Evolutionary conservation across 1,140 invertebrate genomes (phyloP), one percentile per base, ranked within the genome.

Genomic region (Antheraea pernyi): DNA sequence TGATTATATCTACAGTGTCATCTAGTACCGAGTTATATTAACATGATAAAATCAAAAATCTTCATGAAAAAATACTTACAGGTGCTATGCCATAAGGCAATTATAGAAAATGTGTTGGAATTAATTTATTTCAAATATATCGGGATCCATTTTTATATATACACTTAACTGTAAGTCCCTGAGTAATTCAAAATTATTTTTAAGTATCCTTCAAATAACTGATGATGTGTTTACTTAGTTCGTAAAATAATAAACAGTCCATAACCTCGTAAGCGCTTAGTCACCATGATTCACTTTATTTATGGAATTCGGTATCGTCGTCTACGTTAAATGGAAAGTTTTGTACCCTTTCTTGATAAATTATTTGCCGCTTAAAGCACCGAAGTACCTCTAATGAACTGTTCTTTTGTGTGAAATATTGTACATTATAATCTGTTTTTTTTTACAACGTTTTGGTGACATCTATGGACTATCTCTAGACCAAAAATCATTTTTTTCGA

Each of bases 271-370:
- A 53, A 53, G 46, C 46, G 46, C 46, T 53, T 16, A 53, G 46
- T 53, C 46, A 53, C 46, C 11, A 13, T 53, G 46, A 53, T 6
- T 53, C 46, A n/a, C 16, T 0, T 16, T 53, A 16, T 53, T 53
- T 53, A 53, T n/a, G 46, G 46, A 53, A 53, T 53, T 13, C 16
- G 16, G 11, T 53, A 53, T 53, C 46, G 16, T 53, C 16, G 46
- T 53, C 13, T 53, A 53, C 6, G 11, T 13, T 53, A 53, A 53
- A 53, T 53, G 46, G 46, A 53, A 53, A 53, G 46, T 53, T 53
- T 53, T 53, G 46, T 53, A 53, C 46, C 16, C 46, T 53, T 53
- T 53, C 46, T 53, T 53, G 46, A 53, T 53, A 16, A 53, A 53
- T 53, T 53, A 53, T 53, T 53, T 53, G 11, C 16, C 16, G 46